Percentiles rank a stretch among this genome's conserved stretches.
phyloP scores from a whole-genome alignment of 2,113 vertebrate species.

The Halcyon malimbica region DNA sequence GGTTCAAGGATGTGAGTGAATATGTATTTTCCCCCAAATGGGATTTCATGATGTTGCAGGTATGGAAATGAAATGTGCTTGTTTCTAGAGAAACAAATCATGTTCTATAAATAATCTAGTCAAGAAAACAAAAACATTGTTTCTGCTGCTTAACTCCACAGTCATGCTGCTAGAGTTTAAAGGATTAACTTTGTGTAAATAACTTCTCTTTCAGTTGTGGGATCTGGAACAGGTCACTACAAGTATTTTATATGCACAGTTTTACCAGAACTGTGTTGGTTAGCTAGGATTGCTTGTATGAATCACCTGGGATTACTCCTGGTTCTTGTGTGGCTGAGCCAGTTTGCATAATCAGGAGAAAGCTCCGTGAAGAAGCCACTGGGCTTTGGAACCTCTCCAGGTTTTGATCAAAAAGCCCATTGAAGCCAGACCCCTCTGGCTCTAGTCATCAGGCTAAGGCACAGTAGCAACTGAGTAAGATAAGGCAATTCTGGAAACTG shows the following conservation, averaged over 20 bases:
- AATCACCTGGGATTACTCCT: conserved; percentile 29
- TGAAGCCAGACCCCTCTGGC: conserved; percentile 3
- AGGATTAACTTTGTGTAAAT: conserved; percentile 26
- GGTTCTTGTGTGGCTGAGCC: conserved; percentile 20
- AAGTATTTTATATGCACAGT: neutral
- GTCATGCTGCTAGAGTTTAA: conserved; percentile 23
- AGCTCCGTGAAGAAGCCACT: neutral
- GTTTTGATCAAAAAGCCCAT: conserved; percentile 36
- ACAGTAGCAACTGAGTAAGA: neutral
- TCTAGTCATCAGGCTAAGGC: neutral
- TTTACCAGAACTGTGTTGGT: conserved; percentile 12
- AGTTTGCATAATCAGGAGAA: conserved; percentile 10
- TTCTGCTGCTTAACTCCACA: neutral
- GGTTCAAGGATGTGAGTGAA: neutral
- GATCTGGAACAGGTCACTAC: conserved; percentile 35
- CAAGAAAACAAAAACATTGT: conserved; percentile 15
- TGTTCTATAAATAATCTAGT: conserved; percentile 19
- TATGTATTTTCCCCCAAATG: neutral
- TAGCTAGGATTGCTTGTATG: neutral
- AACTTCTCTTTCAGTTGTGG: conserved; percentile 32
- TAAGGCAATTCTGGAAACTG: neutral
- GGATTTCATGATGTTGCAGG: conserved; percentile 6
- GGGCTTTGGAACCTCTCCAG: conserved; percentile 9
- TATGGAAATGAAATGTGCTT: neutral
- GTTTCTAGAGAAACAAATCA: conserved; percentile 23